Conservation (phyloP, 2,797 vertebrate genomes). For the Thalassophryne amazonica region DNA sequence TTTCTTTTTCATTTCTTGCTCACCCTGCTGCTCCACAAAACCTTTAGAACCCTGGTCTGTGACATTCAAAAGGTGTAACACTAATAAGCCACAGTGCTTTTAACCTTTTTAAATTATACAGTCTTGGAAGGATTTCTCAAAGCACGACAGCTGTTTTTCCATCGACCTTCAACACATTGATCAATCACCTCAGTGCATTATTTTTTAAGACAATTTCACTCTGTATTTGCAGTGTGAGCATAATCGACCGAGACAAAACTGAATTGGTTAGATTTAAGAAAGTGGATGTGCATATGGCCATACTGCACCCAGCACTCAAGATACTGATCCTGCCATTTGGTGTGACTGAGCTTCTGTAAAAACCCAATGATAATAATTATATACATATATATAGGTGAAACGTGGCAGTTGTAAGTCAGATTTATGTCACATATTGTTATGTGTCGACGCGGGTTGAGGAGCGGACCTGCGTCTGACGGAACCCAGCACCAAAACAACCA, state of each 20-base stretch:
- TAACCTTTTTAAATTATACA: slow-evolving; percentile 6
- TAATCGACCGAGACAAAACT: slow-evolving; percentile 1
- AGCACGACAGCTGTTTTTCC: slow-evolving; percentile 22
- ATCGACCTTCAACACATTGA: slow-evolving; percentile 24
- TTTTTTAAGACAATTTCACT: background rate
- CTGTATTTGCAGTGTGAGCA: slow-evolving; percentile 16
- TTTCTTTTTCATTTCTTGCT: background rate
- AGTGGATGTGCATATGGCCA: slow-evolving; percentile 15
- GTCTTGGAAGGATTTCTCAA: slow-evolving; percentile 1
- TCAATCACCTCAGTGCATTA: slow-evolving; percentile 29
- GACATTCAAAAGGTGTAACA: background rate
- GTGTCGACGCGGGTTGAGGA: no score
- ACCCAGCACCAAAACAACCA: no score
- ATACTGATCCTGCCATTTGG: slow-evolving; percentile 12
- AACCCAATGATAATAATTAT: background rate
- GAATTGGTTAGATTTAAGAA: slow-evolving; percentile 11
- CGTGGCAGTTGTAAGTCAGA: background rate
- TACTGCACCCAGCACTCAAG: slow-evolving; percentile 8
- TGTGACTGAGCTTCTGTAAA: background rate
- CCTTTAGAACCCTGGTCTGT: slow-evolving; percentile 22
- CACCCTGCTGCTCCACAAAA: slow-evolving; percentile 6
- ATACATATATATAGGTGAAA: background rate
- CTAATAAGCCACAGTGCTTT: slow-evolving; percentile 6
- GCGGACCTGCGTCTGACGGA: no score
- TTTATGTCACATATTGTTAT: no score